Percentiles rank a stretch among this genome's conserved stretches.
Evolutionary conservation across 2,797 vertebrate genomes (phyloP).

Genomic region (Anolis apletophallus): DNA sequence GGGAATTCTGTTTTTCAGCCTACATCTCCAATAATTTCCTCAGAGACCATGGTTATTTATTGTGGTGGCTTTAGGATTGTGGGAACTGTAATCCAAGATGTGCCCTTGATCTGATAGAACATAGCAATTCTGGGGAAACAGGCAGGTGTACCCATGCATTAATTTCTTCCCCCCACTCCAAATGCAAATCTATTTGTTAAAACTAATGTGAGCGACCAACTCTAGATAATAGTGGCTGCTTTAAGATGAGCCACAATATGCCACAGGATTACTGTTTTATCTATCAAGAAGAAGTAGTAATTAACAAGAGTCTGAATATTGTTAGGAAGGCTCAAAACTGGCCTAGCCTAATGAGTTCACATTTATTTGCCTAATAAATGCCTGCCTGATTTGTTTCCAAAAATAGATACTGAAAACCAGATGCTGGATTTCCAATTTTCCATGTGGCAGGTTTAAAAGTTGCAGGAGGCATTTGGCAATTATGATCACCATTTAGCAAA

Average conservation of each 20-base stretch:
- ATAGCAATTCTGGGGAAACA: neutral
- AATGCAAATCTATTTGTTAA: neutral
- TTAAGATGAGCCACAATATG: neutral
- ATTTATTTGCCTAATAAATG: conserved; percentile 74
- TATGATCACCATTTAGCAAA: conserved; percentile 48
- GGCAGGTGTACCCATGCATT: too few species aligned
- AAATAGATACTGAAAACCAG: conserved; percentile 62
- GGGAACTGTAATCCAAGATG: too few species aligned
- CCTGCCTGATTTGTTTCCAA: conserved; percentile 69
- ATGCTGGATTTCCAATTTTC: conserved; percentile 54
- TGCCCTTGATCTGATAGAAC: neutral
- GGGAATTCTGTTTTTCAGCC: too few species aligned
- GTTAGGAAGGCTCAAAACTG: conserved; percentile 58
- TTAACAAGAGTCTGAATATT: conserved; percentile 30
- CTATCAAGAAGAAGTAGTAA: conserved; percentile 25
- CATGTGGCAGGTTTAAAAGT: conserved; percentile 40
- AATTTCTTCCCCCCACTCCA: neutral
- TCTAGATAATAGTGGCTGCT: neutral
- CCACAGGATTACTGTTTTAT: neutral
- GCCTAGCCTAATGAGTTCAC: conserved; percentile 58
- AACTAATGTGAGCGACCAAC: neutral
- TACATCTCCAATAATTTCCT: too few species aligned
- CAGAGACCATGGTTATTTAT: too few species aligned
- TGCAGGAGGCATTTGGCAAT: conserved; percentile 53
- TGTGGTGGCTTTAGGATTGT: too few species aligned